Evolutionary conservation across 1,140 invertebrate genomes (phyloP).

Genomic region (Ridgeia piscesae): DNA sequence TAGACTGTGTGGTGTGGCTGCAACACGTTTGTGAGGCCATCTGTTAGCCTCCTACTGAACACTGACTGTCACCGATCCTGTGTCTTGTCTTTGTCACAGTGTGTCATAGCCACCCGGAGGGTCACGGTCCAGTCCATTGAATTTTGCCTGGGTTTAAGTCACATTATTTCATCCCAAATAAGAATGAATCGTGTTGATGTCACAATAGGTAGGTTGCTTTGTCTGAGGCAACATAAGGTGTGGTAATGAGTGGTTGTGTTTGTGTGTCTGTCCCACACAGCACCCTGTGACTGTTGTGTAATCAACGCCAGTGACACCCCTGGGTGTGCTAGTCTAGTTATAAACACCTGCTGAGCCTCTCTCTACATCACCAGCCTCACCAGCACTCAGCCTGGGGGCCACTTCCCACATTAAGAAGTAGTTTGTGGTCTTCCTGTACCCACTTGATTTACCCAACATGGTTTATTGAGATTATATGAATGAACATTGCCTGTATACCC

Average conservation of each 20-base stretch:
- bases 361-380: background rate
- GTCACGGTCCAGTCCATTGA: too few species aligned
- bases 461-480: background rate
- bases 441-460: too few species aligned
- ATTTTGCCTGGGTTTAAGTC: too few species aligned
- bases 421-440: background rate
- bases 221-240: background rate
- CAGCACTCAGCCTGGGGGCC: background rate
- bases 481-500: background rate
- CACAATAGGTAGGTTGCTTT: background rate
- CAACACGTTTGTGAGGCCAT: background rate
- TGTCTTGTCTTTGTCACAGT: too few species aligned
- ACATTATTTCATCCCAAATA: too few species aligned
- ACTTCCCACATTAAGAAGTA: background rate
- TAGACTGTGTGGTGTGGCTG: background rate
- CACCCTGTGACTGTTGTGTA: background rate
- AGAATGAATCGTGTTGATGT: background rate
- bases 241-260: background rate
- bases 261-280: background rate
- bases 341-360: background rate
- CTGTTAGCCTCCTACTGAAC: background rate
- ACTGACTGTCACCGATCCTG: background rate
- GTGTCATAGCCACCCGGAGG: too few species aligned
- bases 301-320: background rate
- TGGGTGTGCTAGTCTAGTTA: background rate